These are phyloP conservation scores for Phrynocephalus forsythii DNA, from an alignment of 2,797 vertebrate genomes.

Conservation along the genomic window DNA sequence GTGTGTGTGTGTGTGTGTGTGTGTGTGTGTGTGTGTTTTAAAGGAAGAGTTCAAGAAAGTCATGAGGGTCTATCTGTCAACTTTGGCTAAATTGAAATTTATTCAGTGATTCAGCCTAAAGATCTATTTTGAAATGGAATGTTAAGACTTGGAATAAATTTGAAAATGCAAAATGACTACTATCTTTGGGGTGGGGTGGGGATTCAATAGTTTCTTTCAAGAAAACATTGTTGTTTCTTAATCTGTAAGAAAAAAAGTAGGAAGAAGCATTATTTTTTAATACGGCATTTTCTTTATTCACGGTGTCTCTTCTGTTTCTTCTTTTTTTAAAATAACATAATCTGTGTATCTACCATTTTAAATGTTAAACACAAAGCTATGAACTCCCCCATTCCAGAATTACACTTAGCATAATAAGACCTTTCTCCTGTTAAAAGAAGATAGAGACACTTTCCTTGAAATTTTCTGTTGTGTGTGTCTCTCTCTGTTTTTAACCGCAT, in stretches of 20 bases:
- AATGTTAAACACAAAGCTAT: conserved; percentile 12
- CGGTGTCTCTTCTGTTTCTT: background rate
- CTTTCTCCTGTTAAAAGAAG: conserved; percentile 63
- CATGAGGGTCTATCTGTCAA: background rate
- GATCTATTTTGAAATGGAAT: background rate
- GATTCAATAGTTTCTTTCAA: background rate
- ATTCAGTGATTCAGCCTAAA: background rate
- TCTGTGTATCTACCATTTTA: conserved; percentile 8
- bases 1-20: background rate
- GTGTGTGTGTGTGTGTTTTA: conserved; percentile 19
- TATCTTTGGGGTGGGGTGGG: too few relatives aligned
- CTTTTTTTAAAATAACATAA: background rate
- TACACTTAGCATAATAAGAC: conserved; percentile 39
- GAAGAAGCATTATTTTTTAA: background rate
- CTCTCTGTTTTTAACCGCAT: conserved; percentile 44
- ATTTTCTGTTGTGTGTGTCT: conserved; percentile 11
- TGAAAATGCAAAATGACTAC: background rate
- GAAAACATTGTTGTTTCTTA: background rate
- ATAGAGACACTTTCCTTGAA: conserved; percentile 63
- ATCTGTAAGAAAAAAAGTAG: background rate
- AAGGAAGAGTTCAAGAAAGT: background rate
- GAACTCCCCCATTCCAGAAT: conserved; percentile 30
- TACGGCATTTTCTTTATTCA: background rate
- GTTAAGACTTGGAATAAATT: background rate
- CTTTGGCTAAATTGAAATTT: background rate